These are phyloP conservation scores for Gasteruption jaculator DNA, from an alignment of 2,888 invertebrate species.

Conservation along the genomic window DNA sequence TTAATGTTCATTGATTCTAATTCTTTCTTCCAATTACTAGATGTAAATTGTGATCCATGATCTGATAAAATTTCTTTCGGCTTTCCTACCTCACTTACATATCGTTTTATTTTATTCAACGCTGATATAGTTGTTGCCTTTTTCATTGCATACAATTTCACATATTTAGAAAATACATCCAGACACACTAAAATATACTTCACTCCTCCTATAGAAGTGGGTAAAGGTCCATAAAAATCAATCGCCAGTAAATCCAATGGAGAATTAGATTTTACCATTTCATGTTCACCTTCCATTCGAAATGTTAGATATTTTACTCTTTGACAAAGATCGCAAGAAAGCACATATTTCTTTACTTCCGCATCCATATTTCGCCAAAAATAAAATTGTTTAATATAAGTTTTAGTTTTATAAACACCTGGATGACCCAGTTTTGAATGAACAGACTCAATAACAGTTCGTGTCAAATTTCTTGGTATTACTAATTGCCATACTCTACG, in stretches of 20 bases:
- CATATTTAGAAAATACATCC: conserved; percentile 5
- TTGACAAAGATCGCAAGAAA: conserved; percentile 6
- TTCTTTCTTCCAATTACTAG: background rate
- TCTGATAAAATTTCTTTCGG: background rate
- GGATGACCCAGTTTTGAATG: conserved; percentile 3
- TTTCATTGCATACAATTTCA: background rate
- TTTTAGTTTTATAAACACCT: conserved; percentile 4
- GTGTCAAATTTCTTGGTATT: background rate
- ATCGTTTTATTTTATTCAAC: background rate
- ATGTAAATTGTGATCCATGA: background rate
- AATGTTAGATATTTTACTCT: background rate
- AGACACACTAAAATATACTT: background rate
- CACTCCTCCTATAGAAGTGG: background rate
- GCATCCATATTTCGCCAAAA: conserved; percentile 1
- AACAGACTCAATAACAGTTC: background rate
- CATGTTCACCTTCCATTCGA: background rate
- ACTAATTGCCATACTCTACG: background rate
- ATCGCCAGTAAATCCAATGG: background rate
- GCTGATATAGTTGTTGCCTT: background rate
- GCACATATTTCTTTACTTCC: background rate
- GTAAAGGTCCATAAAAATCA: conserved; percentile 1
- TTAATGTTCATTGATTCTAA: background rate
- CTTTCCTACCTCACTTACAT: background rate
- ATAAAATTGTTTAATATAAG: conserved; percentile 3
- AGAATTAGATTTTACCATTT: background rate